Conservation (phyloP, 2,797 vertebrate species). For the Buphagus erythrorhynchus region DNA sequence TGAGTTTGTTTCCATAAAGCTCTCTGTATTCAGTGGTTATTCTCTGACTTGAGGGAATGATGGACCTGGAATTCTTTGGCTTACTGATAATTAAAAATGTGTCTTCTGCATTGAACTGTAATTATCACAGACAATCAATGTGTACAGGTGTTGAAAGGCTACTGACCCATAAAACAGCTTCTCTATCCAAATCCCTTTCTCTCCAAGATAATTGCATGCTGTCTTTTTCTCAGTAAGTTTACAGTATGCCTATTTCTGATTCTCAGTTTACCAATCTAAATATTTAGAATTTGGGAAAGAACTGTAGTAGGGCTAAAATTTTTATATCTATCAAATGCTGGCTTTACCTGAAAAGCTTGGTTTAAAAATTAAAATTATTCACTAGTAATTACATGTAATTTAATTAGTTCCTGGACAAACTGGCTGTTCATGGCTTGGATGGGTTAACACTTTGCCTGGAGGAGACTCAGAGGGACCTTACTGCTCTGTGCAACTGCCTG, state of each 20-base stretch:
- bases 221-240: background rate
- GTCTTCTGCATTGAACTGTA: background rate
- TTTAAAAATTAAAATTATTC: background rate
- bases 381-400: background rate
- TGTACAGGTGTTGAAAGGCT: background rate
- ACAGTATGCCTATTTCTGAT: background rate
- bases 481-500: background rate
- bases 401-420: background rate
- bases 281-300: background rate
- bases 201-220: background rate
- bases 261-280: background rate
- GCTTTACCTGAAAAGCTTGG: background rate
- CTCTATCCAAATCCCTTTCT: background rate
- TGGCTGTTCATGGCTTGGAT: background rate
- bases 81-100: background rate
- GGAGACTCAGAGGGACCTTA: background rate
- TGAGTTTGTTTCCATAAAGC: background rate
- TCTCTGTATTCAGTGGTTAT: background rate
- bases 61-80: background rate
- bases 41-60: background rate
- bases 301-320: background rate
- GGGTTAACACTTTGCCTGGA: background rate
- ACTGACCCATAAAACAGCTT: background rate
- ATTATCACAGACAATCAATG: background rate
- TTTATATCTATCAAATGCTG: background rate